Conservation (phyloP, 2,113 vertebrate genomes). For the Anguilla japonica region DNA sequence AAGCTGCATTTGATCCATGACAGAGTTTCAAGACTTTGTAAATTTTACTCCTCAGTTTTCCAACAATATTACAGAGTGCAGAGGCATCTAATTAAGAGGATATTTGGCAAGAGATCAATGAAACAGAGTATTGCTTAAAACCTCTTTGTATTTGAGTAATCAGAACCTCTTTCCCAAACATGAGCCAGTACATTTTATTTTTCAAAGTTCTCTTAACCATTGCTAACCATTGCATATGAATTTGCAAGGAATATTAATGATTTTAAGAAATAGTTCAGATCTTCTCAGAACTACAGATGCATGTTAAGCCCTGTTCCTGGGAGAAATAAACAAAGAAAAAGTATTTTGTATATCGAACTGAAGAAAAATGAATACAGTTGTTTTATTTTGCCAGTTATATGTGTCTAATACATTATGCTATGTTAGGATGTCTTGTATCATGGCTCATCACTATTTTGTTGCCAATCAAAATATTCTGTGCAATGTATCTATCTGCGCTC, state of each 20-base stretch:
- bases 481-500: no score
- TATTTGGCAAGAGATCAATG: not conserved
- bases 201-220: no score
- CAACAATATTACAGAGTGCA: conserved; percentile 1
- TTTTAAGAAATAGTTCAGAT: not conserved
- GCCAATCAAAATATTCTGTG: no score
- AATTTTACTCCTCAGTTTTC: not conserved
- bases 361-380: no score
- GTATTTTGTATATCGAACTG: no score
- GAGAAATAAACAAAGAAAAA: no score
- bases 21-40: conserved; percentile 4
- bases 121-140: not conserved
- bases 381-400: not conserved
- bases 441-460: no score
- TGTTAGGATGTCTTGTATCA: no score
- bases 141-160: not conserved
- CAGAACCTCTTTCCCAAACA: not conserved
- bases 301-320: no score
- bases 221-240: not conserved
- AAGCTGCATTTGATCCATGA: not conserved
- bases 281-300: no score
- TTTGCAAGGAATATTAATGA: not conserved
- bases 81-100: conserved; percentile 3
- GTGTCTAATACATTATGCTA: not conserved
- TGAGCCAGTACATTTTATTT: not conserved